Percentiles rank a stretch among this genome's conserved stretches.
Evolutionary conservation across 1,140 invertebrate genomes (phyloP).

Genomic region (Drosophila takahashii): DNA sequence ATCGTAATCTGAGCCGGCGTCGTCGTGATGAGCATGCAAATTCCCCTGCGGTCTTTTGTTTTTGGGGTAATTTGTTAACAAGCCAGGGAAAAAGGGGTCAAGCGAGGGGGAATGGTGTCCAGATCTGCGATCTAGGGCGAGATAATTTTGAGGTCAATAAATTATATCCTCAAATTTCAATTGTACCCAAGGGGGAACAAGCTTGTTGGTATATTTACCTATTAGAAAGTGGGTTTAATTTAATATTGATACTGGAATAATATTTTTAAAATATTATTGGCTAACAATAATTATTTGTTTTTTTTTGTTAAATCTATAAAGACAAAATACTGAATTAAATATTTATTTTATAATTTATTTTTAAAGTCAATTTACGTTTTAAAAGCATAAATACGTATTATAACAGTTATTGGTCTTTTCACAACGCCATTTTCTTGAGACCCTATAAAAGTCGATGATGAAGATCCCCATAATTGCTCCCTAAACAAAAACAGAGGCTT

Average conservation of each 20-base stretch:
- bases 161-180: constrained; percentile 22
- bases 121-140: constrained; percentile 27
- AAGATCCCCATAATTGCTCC: constrained; percentile 47
- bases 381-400: background rate
- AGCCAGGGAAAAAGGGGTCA: constrained; percentile 27
- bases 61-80: constrained; percentile 71
- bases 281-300: no score
- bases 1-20: constrained; percentile 68
- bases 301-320: no score
- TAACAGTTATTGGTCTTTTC: background rate
- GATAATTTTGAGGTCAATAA: constrained; percentile 22
- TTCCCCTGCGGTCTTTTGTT: constrained; percentile 47
- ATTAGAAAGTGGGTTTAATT: background rate
- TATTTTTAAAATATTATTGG: no score
- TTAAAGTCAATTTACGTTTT: background rate
- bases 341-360: no score
- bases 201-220: background rate
- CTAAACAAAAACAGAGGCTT: constrained; percentile 28
- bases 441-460: constrained; percentile 22
- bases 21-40: constrained; percentile 65
- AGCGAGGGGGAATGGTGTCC: constrained; percentile 1
- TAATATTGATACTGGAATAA: no score
- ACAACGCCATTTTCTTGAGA: constrained; percentile 40
- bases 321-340: no score
- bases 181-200: background rate